Base-by-base conservation (phyloP, 2,113 vertebrate species). In the Eleginops maclovinus region DNA sequence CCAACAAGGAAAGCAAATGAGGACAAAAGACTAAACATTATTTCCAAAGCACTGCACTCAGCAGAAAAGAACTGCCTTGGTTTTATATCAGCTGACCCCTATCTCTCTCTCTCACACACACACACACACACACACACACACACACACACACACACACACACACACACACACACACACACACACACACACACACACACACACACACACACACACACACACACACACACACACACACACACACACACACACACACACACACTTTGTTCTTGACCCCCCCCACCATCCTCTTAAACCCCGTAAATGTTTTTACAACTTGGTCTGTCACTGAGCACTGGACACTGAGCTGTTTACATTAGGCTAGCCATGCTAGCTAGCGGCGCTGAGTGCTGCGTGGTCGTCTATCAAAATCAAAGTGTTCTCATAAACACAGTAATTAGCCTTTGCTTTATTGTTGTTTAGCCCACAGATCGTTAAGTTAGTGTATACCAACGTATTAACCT, bases 81-180 rank as follows among this genome's bases (percentile, higher is more conserved):
- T 94, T 84, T 87, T 96, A 94, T 95, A 95, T 97, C 93, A 96
- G 92, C 89, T 92, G 93, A 94, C 91, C 93, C 90, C 95, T 56
- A 94, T 93, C 80, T 64, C 36, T 81, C 60, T 43, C 54, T 43
- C 60, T 44, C 14, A 36, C 31, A 40, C 54, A 63, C 60, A 81
- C 72, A 50, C 28, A 19, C 43, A 93, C 59, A 58, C 44, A 67
- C 41, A 62, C 22, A 47, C 54, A 82, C 64, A 58, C 55, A 51
- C 55, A 56, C 28, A 65, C 10, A 36, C 47, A 46, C 53, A 68
- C 59, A 80, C 72, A 58, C 26, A 19, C 43, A 93, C 59, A 58
- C 44, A 67, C 43, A 65, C 28, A 58, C 58, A 59, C 28, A 68
- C 16, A 55, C 44, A 46, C n/a, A n/a, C 80, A 67, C 31, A 83